Percentiles rank a stretch among this genome's conserved stretches.
phyloP scores from a whole-genome alignment of 2,797 vertebrate genomes.

The Sternarchorhynchus goeldii region DNA sequence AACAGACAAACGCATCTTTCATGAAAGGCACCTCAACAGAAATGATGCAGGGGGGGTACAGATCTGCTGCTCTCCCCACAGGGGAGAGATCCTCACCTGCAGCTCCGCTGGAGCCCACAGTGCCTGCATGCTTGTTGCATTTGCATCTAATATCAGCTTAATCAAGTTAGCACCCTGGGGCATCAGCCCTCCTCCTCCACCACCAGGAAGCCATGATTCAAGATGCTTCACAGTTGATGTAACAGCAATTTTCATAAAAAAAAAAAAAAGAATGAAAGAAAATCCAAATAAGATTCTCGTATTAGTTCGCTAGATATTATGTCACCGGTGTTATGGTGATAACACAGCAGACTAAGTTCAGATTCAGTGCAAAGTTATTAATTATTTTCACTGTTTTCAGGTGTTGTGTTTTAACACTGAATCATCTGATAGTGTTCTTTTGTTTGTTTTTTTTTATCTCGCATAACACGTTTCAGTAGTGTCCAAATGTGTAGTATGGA shows the following conservation, averaged over 20 bases:
- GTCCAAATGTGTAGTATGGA: background rate
- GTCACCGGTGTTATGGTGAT: constrained; percentile 13
- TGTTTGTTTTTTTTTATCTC: constrained; percentile 5
- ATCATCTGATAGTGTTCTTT: too few relatives aligned
- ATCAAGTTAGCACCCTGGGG: constrained; percentile 23
- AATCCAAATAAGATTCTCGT: background rate
- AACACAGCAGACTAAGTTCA: background rate
- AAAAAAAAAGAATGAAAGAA: background rate
- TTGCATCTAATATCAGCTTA: constrained; percentile 46
- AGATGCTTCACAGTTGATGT: constrained; percentile 15
- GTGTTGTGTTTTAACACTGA: background rate
- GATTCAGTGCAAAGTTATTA: background rate
- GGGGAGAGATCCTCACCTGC: constrained; percentile 14
- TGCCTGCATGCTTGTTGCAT: constrained; percentile 25
- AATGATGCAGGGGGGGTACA: constrained; percentile 45
- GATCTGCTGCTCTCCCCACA: constrained; percentile 21
- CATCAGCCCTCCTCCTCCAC: constrained; percentile 1
- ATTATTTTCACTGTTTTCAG: background rate
- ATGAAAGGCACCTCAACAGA: constrained; percentile 33
- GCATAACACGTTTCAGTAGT: background rate
- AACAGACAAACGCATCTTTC: constrained; percentile 50
- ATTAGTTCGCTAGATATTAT: background rate
- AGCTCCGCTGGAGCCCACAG: background rate
- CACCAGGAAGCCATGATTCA: constrained; percentile 1
- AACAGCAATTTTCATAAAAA: constrained; percentile 15